Percentiles rank a stretch among this genome's conserved stretches.
Evolutionary conservation across 2,888 invertebrate species (phyloP).

Genomic region (Archips crataeganus): DNA sequence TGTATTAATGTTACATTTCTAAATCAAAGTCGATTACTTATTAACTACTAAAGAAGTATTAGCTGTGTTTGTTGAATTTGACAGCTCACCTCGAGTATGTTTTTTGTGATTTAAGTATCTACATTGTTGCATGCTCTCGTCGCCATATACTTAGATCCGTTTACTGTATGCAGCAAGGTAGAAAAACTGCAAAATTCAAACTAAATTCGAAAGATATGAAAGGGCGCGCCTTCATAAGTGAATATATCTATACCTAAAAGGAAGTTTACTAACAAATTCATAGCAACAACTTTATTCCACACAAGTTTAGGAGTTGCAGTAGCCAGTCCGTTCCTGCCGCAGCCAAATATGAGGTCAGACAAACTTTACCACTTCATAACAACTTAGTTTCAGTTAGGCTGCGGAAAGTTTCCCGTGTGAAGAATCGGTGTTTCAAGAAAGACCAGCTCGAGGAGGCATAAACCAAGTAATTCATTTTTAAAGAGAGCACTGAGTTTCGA

Average conservation of each 20-base stretch:
- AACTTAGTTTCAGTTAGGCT: conserved; percentile 14
- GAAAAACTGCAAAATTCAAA: too few relatives aligned
- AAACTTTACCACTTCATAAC: conserved; percentile 22
- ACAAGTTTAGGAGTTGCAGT: conserved; percentile 17
- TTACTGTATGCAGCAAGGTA: too few relatives aligned
- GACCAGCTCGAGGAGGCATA: background rate
- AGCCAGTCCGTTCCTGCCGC: conserved; percentile 21
- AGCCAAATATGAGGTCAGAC: conserved; percentile 19
- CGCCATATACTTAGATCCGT: too few relatives aligned
- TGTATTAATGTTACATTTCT: background rate
- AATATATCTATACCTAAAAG: background rate
- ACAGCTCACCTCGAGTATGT: too few relatives aligned
- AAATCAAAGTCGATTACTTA: too few relatives aligned
- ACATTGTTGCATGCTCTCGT: background rate
- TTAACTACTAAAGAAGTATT: too few relatives aligned
- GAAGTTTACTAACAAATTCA: background rate
- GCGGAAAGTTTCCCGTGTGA: background rate
- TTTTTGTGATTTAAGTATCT: too few relatives aligned
- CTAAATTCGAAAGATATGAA: too few relatives aligned
- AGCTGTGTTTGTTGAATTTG: too few relatives aligned
- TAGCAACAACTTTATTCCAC: conserved; percentile 18
- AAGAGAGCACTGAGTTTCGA: background rate
- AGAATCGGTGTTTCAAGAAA: background rate
- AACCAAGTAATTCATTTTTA: background rate
- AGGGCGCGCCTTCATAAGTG: too few relatives aligned